Evolutionary conservation across 2,797 vertebrate species (phyloP), one percentile per base, ranked within the genome.

Genomic region (Argentina silus): DNA sequence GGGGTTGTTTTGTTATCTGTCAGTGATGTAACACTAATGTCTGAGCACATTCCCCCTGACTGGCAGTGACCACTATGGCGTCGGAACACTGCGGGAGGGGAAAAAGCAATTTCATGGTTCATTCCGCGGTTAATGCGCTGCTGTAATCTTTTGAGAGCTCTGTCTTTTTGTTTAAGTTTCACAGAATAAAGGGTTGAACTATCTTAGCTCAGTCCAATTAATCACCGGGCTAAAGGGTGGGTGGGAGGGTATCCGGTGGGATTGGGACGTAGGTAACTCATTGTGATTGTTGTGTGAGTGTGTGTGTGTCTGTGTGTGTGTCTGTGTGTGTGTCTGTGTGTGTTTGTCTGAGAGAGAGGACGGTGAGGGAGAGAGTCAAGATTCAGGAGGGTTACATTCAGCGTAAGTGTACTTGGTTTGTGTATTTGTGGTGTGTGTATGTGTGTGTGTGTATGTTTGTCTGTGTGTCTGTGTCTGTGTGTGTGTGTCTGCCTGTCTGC

Each of bases 101-200:
- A 91, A 94, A 93, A 94, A 95, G 88, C 90, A 94, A 95, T 95
- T 96, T 96, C 93, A 94, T 90, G 93, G 93, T 93, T 93, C 91
- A 90, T 78, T 86, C 90, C 86, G 80, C 91, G 85, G 71, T 87
- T 93, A 94, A 94, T 89, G 83, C 83, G 84, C 78, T 85, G 87
- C 85, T 85, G 82, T 94, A 94, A 93, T 93, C 92, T 95, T 88
- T 87, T 89, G 88, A 91, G 85, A 90, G 88, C 88, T 81, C 88
- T 82, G 87, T 85, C 86, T 87, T 93, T 95, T 92, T 90, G 80
- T 92, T 92, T 90, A 93, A 93, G 91, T 93, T 94, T 86, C 69
- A 89, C 86, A 88, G 92, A 94, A 91, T 93, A 90, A 93, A 90
- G 85, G 87, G 87, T 91, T 89, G 92, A 87, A 87, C 86, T 84